Base-by-base conservation (phyloP, 2,888 invertebrate genomes). In the Hemistola chrysoprasaria region DNA sequence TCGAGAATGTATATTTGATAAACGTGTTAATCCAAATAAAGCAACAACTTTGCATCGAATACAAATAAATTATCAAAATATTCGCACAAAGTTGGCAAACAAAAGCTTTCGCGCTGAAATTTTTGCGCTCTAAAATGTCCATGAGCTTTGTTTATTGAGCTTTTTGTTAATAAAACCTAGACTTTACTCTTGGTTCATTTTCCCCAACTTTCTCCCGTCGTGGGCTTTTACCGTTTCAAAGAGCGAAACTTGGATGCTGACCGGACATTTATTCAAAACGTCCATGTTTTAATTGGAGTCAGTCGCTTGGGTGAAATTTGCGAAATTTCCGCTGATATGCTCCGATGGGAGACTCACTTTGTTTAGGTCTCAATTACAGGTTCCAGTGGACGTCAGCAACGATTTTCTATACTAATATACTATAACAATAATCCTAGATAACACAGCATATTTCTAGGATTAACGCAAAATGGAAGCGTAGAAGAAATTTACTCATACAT, bases 241-340 rank as follows among this genome's bases (percentile, higher is more conserved):
- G 76, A 66, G 72, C 9, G 58, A 71, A 43, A 72, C 72, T 73
- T 74, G 9, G 8, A 6, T 22, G 65, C 68, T 68, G 71, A 69
- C 64, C 71, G 62, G 64, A 4, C 16, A 16, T 16, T 16, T 16
- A 3, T 16, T 16, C 16, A 16, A 16, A 16, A 16, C 16, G 16
- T 4, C 16, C 2, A 3, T 2, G 2, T 62, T 70, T 78, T 82
- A 82, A 82, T 82, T 82, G 81, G 78, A 73, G 69, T 59, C 50
- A 68, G 63, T 64, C 73, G 74, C 74, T 74, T 71, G 64, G 53
- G 67, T 65, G 66, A 61, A 60, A 16, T 30, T 32, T 29, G 38
- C 26, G 29, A 44, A 71, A 67, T 67, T 50, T 67, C 50, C 56
- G 70, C 71, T 71, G 73, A 78, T 65, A 65, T 61, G 61, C 59